These are phyloP conservation scores for Diploscapter pachys DNA, from an alignment of 1,140 invertebrate genomes.

Conservation along the genomic window DNA sequence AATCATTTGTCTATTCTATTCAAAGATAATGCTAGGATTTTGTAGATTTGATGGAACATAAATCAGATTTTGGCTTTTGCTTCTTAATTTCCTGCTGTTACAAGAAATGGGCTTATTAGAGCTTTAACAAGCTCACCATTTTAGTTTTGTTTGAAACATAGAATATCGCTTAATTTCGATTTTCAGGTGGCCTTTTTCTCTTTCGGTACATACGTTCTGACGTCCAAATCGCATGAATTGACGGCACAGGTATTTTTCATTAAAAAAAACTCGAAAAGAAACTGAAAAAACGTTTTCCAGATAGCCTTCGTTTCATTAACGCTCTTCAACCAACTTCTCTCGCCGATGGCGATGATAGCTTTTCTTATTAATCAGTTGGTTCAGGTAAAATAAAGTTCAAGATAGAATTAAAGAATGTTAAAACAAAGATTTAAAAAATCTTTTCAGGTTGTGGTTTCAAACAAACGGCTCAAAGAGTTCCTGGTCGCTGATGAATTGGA, in stretches of 20 bases:
- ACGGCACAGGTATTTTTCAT: conserved; percentile 62
- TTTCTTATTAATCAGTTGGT: conserved; percentile 41
- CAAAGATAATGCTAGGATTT: too few species aligned
- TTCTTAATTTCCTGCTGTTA: too few species aligned
- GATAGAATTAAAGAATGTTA: conserved; percentile 1
- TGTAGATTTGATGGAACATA: too few species aligned
- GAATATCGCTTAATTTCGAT: background rate
- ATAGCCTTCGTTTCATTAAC: conserved; percentile 68
- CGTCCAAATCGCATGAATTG: conserved; percentile 60
- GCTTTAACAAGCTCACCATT: too few species aligned
- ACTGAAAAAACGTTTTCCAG: conserved; percentile 59
- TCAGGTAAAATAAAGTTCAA: conserved; percentile 15
- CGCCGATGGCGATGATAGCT: conserved; percentile 51
- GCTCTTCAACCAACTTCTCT: conserved; percentile 66
- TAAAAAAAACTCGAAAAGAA: background rate
- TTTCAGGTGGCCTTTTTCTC: conserved; percentile 41
- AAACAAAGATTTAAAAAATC: conserved; percentile 46
- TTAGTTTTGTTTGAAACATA: too few species aligned
- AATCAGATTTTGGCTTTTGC: too few species aligned
- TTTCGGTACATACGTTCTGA: conserved; percentile 60
- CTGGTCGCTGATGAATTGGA: conserved; percentile 54
- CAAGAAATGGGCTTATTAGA: too few species aligned
- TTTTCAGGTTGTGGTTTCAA: conserved; percentile 49
- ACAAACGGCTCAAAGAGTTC: conserved; percentile 52
- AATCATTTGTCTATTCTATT: too few species aligned